phyloP scores from a whole-genome alignment of 2,797 vertebrate species.

The Myripristis murdjan region DNA sequence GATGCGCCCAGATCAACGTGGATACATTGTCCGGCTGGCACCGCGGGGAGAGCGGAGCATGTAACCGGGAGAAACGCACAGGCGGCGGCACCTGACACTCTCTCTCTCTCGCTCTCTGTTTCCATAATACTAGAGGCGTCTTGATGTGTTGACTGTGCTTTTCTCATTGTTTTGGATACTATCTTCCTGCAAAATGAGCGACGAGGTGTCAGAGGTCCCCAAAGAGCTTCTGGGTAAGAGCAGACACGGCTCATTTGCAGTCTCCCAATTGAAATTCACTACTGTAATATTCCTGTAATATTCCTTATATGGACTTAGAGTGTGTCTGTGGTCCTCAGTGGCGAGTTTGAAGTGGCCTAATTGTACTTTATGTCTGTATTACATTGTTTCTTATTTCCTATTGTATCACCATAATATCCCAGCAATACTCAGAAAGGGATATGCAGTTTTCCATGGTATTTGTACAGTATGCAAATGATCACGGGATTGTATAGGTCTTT shows the following conservation, averaged over 20 bases:
- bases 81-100: slow-evolving; percentile 79
- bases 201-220: slow-evolving; percentile 91
- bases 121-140: slow-evolving; percentile 21
- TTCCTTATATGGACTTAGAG: background rate
- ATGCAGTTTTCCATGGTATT: no score
- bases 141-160: slow-evolving; percentile 50
- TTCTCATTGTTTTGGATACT: slow-evolving; percentile 48
- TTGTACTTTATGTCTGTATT: background rate
- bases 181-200: slow-evolving; percentile 86
- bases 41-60: slow-evolving; percentile 69
- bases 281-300: background rate
- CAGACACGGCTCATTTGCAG: slow-evolving; percentile 22
- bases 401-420: background rate
- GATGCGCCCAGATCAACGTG: slow-evolving; percentile 64
- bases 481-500: no score
- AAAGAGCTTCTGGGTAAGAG: slow-evolving; percentile 92
- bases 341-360: background rate
- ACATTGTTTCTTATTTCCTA: background rate
- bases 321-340: slow-evolving; percentile 1
- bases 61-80: slow-evolving; percentile 74
- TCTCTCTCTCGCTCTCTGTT: slow-evolving; percentile 31
- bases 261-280: slow-evolving; percentile 39
- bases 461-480: background rate
- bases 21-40: slow-evolving; percentile 68
- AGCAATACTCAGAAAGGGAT: background rate